A percentile compares a stretch with the other conserved stretches of the same genome.
phyloP scores from a whole-genome alignment of 1,140 invertebrate genomes.

The Caenorhabditis brenneri region DNA sequence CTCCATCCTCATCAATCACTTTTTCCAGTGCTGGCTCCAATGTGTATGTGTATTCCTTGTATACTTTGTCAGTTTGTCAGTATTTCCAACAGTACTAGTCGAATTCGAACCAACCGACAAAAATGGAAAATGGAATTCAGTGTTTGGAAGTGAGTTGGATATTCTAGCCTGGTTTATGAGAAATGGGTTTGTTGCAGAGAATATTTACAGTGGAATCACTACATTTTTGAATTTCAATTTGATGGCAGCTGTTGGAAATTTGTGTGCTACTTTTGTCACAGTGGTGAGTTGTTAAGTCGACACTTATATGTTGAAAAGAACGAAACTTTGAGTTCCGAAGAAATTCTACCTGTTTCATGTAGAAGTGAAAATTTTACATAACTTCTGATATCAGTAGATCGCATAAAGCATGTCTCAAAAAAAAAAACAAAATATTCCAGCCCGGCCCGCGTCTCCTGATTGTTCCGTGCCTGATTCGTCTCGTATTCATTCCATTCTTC shows the following conservation, averaged over 20 bases:
- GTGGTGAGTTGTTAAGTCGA: slow-evolving; percentile 31
- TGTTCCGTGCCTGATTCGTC: slow-evolving; percentile 32
- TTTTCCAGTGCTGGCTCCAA: slow-evolving; percentile 49
- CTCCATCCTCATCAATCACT: background rate
- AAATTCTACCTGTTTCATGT: too few relatives aligned
- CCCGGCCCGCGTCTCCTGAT: slow-evolving; percentile 31
- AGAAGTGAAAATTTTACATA: too few relatives aligned
- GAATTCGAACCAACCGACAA: slow-evolving; percentile 5
- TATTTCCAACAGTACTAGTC: slow-evolving; percentile 44
- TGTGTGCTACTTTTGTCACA: slow-evolving; percentile 25
- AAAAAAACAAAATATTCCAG: too few relatives aligned
- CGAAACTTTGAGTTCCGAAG: too few relatives aligned
- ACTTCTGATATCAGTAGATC: too few relatives aligned
- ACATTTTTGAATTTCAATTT: slow-evolving; percentile 48
- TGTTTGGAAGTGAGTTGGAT: background rate
- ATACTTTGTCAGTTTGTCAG: slow-evolving; percentile 42
- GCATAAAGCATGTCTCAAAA: too few relatives aligned
- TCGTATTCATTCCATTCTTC: slow-evolving; percentile 51
- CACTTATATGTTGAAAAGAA: too few relatives aligned
- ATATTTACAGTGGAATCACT: slow-evolving; percentile 37
- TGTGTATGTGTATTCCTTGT: slow-evolving; percentile 42
- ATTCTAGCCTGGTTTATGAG: background rate
- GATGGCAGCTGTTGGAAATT: slow-evolving; percentile 37
- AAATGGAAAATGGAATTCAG: slow-evolving; percentile 6
- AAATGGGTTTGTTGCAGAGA: slow-evolving; percentile 10